A percentile compares a stretch with the other conserved stretches of the same genome.
These are phyloP conservation scores for Parnassius apollo DNA, from an alignment of 2,888 invertebrate species.

Conservation along the genomic window DNA sequence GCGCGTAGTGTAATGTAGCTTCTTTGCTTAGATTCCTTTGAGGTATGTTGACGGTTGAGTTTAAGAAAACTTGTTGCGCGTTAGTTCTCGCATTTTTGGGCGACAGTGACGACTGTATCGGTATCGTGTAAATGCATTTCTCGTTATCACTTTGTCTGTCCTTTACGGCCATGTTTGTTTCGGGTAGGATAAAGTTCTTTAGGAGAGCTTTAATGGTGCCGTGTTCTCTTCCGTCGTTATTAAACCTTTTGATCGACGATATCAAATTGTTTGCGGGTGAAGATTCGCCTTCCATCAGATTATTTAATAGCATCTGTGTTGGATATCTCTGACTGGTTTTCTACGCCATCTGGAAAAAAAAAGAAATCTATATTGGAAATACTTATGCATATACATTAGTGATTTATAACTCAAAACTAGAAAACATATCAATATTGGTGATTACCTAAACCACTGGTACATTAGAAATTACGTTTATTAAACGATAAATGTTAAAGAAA, in stretches of 20 bases:
- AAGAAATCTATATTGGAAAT: constrained; percentile 34
- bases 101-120: constrained; percentile 53
- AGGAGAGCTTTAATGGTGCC: constrained; percentile 64
- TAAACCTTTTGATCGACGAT: constrained; percentile 61
- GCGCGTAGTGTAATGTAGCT: constrained; percentile 63
- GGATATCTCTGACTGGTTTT: constrained; percentile 56
- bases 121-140: constrained; percentile 66
- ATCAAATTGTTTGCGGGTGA: constrained; percentile 61
- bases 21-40: constrained; percentile 40
- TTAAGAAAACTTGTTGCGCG: constrained; percentile 67
- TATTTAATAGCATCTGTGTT: constrained; percentile 65
- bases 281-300: constrained; percentile 69
- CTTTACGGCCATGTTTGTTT: constrained; percentile 71
- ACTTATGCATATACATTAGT: constrained; percentile 11
- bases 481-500: not conserved
- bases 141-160: constrained; percentile 57
- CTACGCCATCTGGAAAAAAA: constrained; percentile 73
- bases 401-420: not conserved
- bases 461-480: constrained; percentile 1
- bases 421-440: not conserved
- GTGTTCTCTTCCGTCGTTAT: constrained; percentile 59
- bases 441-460: not conserved
- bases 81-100: constrained; percentile 55
- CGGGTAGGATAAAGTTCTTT: constrained; percentile 67
- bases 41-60: constrained; percentile 53